Evolutionary conservation across 1,140 invertebrate species (phyloP).

Genomic region (Drosophila arizonae): DNA sequence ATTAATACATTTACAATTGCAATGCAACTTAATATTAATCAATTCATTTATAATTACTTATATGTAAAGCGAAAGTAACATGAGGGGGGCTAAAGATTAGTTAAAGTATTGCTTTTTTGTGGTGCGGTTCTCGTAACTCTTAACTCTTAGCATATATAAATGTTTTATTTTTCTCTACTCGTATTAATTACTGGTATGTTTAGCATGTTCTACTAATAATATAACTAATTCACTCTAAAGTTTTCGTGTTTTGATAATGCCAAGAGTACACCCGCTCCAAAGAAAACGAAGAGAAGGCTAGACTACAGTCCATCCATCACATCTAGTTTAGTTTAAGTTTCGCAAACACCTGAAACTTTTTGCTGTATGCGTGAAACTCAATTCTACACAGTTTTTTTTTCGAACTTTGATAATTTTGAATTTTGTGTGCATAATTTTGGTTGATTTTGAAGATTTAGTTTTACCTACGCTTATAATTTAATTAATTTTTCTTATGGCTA

Average conservation of each 20-base stretch:
- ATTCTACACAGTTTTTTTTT: constrained; percentile 17
- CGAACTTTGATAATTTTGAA: not conserved
- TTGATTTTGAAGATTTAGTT: constrained; percentile 11
- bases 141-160: constrained; percentile 9
- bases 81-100: constrained; percentile 7
- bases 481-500: constrained; percentile 35
- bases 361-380: constrained; percentile 36
- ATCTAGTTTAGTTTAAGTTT: not conserved
- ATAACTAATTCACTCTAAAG: constrained; percentile 2
- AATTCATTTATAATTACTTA: not conserved
- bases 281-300: constrained; percentile 8
- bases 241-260: constrained; percentile 14
- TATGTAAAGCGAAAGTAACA: constrained; percentile 3
- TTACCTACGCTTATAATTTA: constrained; percentile 25
- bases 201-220: constrained; percentile 42
- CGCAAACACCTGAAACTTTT: constrained; percentile 10
- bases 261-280: not conserved
- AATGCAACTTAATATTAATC: constrained; percentile 33
- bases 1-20: constrained; percentile 52
- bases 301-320: not conserved
- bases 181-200: constrained; percentile 29
- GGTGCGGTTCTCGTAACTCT: not conserved
- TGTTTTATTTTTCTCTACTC: constrained; percentile 15
- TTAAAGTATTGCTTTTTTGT: constrained; percentile 11
- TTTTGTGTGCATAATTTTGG: constrained; percentile 13